phyloP scores from a whole-genome alignment of 2,888 invertebrate genomes.

The Tiliacea aurago region DNA sequence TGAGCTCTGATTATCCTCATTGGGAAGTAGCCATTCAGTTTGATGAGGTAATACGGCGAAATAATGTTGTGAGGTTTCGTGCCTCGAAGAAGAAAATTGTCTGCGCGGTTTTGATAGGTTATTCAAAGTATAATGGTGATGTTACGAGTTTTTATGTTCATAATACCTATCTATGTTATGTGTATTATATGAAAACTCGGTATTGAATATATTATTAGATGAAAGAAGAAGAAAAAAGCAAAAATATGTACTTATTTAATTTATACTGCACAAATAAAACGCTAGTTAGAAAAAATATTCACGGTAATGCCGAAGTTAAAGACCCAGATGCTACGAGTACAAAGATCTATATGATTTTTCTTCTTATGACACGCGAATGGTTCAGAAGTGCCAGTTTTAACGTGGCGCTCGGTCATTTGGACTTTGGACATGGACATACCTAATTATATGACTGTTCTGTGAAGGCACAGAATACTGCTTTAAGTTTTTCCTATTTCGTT shows the following conservation, averaged over 20 bases:
- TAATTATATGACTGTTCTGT: background rate
- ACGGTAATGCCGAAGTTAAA: too few species aligned
- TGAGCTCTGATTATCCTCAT: conserved; percentile 25
- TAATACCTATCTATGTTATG: background rate
- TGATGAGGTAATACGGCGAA: conserved; percentile 48
- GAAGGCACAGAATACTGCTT: too few species aligned
- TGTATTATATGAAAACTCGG: background rate
- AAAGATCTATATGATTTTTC: background rate
- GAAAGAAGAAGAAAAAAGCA: too few species aligned
- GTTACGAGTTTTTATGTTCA: background rate
- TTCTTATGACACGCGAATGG: background rate
- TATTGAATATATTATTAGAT: background rate
- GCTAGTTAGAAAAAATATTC: too few species aligned
- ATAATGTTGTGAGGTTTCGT: conserved; percentile 37
- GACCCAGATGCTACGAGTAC: background rate
- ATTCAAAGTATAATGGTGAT: conserved; percentile 16
- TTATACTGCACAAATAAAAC: too few species aligned
- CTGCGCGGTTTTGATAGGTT: conserved; percentile 14
- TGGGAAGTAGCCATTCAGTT: conserved; percentile 42
- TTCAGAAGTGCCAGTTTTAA: background rate
- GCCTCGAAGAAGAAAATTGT: conserved; percentile 26
- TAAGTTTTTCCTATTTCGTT: too few species aligned
- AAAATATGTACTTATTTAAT: too few species aligned
- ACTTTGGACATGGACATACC: background rate
- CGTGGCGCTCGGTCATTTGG: background rate